phyloP scores from a whole-genome alignment of 2,113 vertebrate genomes.

The Connochaetes taurinus region DNA sequence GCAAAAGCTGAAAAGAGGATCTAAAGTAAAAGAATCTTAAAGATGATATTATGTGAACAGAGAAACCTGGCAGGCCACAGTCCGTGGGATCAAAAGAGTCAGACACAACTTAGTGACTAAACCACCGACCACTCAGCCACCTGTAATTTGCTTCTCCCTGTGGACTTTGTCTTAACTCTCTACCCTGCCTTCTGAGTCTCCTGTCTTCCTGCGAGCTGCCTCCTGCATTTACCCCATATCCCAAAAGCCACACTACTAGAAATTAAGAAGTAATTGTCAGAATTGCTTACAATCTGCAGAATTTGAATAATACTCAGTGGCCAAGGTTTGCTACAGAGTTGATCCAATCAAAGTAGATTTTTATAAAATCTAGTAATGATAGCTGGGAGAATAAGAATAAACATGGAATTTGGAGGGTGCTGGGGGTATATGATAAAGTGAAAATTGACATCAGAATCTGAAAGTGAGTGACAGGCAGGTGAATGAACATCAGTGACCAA shows the following conservation, averaged over 20 bases:
- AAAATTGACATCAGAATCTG: not conserved
- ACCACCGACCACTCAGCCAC: not conserved
- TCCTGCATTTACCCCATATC: not conserved
- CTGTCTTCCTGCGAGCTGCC: not conserved
- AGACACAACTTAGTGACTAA: not conserved
- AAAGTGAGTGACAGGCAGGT: no score
- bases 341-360: not conserved
- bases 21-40: not conserved
- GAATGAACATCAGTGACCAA: not conserved
- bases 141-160: not conserved
- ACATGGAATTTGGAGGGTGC: not conserved
- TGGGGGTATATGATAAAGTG: not conserved
- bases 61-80: not conserved
- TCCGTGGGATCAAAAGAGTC: not conserved
- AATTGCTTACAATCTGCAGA: not conserved
- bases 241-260: not conserved
- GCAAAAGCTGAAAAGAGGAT: not conserved
- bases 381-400: not conserved
- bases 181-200: not conserved
- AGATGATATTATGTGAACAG: not conserved
- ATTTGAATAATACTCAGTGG: not conserved
- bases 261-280: not conserved
- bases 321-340: not conserved
- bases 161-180: not conserved
- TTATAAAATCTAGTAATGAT: not conserved